A percentile compares a stretch with the other conserved stretches of the same genome.
These are phyloP conservation scores for Sinocyclocheilus anshuiensis DNA, from an alignment of 2,113 vertebrate genomes.

Conservation along the genomic window DNA sequence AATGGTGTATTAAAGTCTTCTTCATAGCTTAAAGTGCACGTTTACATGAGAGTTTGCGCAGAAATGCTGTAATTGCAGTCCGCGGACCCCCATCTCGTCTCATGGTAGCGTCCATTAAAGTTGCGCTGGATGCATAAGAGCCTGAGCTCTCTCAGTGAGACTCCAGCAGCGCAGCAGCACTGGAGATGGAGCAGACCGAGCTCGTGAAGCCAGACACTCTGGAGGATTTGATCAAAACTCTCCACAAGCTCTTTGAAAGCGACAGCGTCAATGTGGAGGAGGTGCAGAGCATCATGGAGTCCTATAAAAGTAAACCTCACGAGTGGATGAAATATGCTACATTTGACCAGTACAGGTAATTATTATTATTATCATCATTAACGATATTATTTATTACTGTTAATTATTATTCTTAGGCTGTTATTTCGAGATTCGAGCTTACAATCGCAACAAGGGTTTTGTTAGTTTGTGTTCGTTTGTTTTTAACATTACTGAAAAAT, in stretches of 20 bases:
- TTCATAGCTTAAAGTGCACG: neutral
- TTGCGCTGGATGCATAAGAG: conserved; percentile 43
- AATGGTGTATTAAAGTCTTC: accelerated
- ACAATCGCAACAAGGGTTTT: neutral
- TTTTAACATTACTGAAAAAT: neutral
- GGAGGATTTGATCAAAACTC: conserved; percentile 80
- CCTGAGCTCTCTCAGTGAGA: neutral
- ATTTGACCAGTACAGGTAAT: conserved; percentile 91
- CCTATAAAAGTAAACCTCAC: conserved; percentile 85
- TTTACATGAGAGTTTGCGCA: too few species aligned
- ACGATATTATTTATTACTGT: neutral
- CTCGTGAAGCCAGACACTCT: conserved; percentile 79
- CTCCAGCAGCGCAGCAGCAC: neutral
- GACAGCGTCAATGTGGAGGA: conserved; percentile 86
- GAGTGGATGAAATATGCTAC: conserved; percentile 87
- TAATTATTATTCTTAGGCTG: neutral
- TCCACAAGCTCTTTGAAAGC: conserved; percentile 82
- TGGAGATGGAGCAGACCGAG: conserved; percentile 80
- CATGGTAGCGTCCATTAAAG: conserved; percentile 72
- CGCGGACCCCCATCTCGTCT: too few species aligned
- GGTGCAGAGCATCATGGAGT: conserved; percentile 87
- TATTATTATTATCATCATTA: neutral
- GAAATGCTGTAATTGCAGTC: accelerated
- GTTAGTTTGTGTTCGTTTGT: neutral
- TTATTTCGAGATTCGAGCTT: neutral